Base-by-base conservation (phyloP, 2,797 vertebrate species). In the Pangasius djambal region DNA sequence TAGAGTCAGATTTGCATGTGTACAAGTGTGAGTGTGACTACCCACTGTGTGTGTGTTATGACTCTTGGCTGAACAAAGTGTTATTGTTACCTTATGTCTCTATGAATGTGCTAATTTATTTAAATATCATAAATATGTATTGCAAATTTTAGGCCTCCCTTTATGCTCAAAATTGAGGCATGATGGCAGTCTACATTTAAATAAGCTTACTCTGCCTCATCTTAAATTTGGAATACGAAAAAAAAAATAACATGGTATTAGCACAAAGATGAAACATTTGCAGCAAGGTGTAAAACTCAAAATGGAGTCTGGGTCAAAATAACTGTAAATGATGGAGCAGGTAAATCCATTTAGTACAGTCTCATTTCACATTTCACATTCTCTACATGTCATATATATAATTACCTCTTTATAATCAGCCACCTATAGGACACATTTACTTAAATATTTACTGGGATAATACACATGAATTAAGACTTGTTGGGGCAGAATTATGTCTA, bases 301-400 rank as follows among this genome's bases (percentile, higher is more conserved):
- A 82, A 37, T 83, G 37, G 57, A 44, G 79, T 28, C 79, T 83
- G 55, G 57, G 79, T 61, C 79, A 61, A n/a, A 83, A 63, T 63
- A 63, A 83, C n/a, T 83, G 25, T n/a, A 63, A 37, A 63, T 83
- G 22, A 63, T 83, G 25, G 34, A 65, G 52, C 37, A 70, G 65
- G 75, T 86, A 65, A 72, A 81, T 31, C 61, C 63, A 79, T n/a
- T 74, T 13, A 79, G 2, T 61, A 55, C 63, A 65, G 22, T 59
- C 48, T 83, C 9, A 63, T 65, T 85, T 31, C 82, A 31, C 31
- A 67, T 77, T 52, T 31, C 82, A 44, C 31, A 78, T 77, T 52
- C 70, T 85, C 70, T 55, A 84, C 20, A 37, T 84, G 20, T 88
- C 55, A 22, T 4, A 69, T 37, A 44, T 87, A 57, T 40, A 48